Percentiles rank a stretch among this genome's conserved stretches.
These are phyloP conservation scores for Xanthia icteritia DNA, from an alignment of 2,888 invertebrate species.

Conservation along the genomic window DNA sequence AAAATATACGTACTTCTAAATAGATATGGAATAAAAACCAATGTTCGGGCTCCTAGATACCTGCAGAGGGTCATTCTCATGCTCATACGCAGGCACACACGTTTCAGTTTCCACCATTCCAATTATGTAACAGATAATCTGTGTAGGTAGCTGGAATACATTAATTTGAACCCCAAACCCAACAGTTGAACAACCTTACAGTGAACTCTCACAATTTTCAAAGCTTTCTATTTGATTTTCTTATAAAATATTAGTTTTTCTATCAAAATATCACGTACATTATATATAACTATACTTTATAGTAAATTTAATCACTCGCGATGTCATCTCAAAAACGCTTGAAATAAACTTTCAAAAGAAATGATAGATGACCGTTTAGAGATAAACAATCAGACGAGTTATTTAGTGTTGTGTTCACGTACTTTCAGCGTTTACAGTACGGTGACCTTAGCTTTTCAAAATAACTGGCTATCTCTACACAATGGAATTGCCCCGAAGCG, in stretches of 20 bases:
- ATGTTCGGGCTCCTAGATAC: too few relatives aligned
- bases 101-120: too few relatives aligned
- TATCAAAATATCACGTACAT: conserved; percentile 34
- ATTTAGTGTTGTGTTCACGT: conserved; percentile 41
- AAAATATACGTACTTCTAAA: not conserved
- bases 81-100: too few relatives aligned
- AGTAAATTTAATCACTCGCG: conserved; percentile 31
- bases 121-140: too few relatives aligned
- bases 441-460: conserved; percentile 35
- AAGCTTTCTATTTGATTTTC: conserved; percentile 14
- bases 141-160: too few relatives aligned
- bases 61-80: too few relatives aligned
- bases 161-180: too few relatives aligned
- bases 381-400: conserved; percentile 51
- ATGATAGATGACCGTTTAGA: conserved; percentile 51
- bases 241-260: conserved; percentile 26
- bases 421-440: conserved; percentile 35
- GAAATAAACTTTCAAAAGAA: conserved; percentile 40
- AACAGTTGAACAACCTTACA: conserved; percentile 18
- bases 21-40: too few relatives aligned
- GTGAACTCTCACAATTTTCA: conserved; percentile 10
- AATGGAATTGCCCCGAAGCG: conserved; percentile 38
- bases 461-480: conserved; percentile 35
- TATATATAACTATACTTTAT: conserved; percentile 29
- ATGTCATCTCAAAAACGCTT: conserved; percentile 33